Evolutionary conservation across 2,797 vertebrate genomes (phyloP).

Genomic region (Lepilemur ruficaudatus): DNA sequence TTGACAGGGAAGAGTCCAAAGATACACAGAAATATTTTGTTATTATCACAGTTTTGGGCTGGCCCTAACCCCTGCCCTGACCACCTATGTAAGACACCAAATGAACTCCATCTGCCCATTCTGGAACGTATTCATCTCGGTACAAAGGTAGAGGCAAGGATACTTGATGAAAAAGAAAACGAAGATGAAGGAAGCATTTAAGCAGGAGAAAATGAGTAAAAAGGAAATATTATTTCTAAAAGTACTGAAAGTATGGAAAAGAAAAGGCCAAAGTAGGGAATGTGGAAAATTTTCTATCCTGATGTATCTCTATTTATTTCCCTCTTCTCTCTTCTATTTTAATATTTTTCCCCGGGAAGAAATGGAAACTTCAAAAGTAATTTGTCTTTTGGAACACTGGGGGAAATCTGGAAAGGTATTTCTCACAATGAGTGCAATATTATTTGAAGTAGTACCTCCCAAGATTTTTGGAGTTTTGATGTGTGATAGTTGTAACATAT

Average conservation of each 20-base stretch:
- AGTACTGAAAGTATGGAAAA: background rate
- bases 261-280: background rate
- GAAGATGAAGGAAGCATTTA: constrained; percentile 24
- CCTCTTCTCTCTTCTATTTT: background rate
- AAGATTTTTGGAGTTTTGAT: background rate
- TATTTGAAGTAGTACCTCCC: background rate
- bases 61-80: background rate
- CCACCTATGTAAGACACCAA: background rate
- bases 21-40: background rate
- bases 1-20: background rate
- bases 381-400: background rate
- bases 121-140: background rate
- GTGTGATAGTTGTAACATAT: background rate
- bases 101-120: background rate
- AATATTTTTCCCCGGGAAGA: background rate
- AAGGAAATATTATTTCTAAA: background rate
- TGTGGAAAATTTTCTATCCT: background rate
- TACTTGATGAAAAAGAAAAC: background rate
- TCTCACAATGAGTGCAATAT: constrained; percentile 4
- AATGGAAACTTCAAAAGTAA: constrained; percentile 29
- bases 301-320: background rate
- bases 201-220: background rate
- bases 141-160: background rate
- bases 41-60: background rate
- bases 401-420: background rate